A percentile compares a stretch with the other conserved stretches of the same genome.
phyloP scores from a whole-genome alignment of 92 coral and sea anemone genomes.

The Phymanthus crucifer region DNA sequence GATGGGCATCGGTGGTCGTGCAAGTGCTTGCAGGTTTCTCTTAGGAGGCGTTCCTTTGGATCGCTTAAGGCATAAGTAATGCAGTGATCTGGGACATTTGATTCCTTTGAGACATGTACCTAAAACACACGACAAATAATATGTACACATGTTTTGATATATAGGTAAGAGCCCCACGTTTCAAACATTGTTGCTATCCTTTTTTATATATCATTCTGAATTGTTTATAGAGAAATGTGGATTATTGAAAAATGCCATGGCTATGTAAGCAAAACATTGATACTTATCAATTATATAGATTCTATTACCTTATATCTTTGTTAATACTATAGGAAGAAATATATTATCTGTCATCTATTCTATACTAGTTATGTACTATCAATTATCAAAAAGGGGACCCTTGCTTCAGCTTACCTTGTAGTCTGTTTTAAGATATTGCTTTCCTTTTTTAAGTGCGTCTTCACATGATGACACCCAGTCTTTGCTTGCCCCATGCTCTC shows the following conservation, averaged over 20 bases:
- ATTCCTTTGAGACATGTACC: background rate
- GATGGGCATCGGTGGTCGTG: background rate
- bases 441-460: background rate
- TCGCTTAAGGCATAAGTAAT: background rate
- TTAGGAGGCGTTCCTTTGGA: background rate
- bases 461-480: background rate
- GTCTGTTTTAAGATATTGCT: constrained; percentile 23
- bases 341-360: too few species aligned
- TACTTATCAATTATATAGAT: too few species aligned
- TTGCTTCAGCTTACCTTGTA: constrained; percentile 17
- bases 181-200: background rate
- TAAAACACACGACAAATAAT: background rate
- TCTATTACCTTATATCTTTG: too few species aligned
- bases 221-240: too few species aligned
- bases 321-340: too few species aligned
- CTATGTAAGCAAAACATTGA: too few species aligned
- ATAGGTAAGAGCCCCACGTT: too few species aligned
- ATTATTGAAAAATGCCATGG: too few species aligned
- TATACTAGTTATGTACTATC: too few species aligned
- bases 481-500: constrained; percentile 20
- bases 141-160: background rate
- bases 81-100: background rate
- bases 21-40: background rate
- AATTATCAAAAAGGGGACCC: too few species aligned
- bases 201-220: background rate